Percentiles rank a stretch among this genome's conserved stretches.
Conservation (phyloP, 1,140 invertebrate genomes). For the Pentalonia nigronervosa region DNA sequence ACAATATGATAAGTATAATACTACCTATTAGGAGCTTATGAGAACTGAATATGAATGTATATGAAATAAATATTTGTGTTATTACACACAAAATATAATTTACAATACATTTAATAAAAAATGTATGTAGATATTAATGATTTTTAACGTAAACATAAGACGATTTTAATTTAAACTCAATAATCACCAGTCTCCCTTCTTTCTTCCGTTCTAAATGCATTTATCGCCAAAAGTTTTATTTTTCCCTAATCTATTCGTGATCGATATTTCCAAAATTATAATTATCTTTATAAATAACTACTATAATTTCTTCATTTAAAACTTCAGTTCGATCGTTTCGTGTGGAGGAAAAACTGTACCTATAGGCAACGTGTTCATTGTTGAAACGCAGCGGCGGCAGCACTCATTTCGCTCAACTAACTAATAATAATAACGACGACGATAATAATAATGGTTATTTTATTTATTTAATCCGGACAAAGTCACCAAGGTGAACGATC, state of each 20-base stretch:
- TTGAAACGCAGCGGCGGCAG: neutral
- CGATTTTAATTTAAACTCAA: neutral
- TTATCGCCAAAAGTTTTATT: neutral
- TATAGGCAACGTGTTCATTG: neutral
- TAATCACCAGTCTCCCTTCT: neutral
- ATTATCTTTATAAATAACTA: neutral
- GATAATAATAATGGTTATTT: conserved; percentile 4
- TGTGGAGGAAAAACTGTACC: neutral
- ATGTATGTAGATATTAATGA: neutral
- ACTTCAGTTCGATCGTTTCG: neutral
- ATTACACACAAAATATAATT: neutral
- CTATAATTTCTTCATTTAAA: neutral
- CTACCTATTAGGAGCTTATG: neutral
- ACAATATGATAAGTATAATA: neutral
- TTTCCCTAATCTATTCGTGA: neutral
- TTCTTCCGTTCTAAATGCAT: neutral
- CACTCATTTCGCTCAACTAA: neutral
- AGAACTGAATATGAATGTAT: neutral
- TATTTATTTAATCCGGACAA: neutral
- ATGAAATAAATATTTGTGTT: neutral
- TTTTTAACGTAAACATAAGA: neutral
- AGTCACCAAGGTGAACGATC: conserved; percentile 27
- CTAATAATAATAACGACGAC: neutral
- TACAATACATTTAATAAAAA: neutral
- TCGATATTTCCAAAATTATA: neutral